Conservation (phyloP, 2,113 vertebrate genomes). For the Gopherus evgoodei region DNA sequence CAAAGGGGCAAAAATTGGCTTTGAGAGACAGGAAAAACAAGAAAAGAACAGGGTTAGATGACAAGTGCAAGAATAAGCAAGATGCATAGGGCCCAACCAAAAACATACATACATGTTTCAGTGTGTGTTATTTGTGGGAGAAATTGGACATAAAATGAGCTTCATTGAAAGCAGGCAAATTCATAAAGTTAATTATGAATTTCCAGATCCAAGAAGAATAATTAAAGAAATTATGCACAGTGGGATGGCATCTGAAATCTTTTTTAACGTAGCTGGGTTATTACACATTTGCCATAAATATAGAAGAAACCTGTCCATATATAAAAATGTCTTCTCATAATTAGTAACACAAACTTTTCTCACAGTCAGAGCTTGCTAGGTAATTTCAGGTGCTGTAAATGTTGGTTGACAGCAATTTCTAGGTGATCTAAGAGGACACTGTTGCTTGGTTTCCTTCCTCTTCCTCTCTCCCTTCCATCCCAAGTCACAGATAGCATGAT, state of each 20-base stretch:
- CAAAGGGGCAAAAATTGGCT: neutral
- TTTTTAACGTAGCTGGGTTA: accelerated
- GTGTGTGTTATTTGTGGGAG: neutral
- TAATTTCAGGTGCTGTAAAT: neutral
- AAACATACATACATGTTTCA: neutral
- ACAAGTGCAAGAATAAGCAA: neutral
- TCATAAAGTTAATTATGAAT: neutral
- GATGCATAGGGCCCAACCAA: neutral
- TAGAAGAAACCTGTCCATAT: neutral
- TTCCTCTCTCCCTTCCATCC: neutral
- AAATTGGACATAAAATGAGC: neutral
- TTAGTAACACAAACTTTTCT: neutral
- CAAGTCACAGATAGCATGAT: neutral
- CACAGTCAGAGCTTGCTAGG: neutral
- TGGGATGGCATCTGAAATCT: neutral
- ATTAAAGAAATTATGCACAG: neutral
- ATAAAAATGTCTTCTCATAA: neutral
- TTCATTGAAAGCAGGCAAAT: neutral
- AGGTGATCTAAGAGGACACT: neutral
- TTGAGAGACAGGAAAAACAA: neutral
- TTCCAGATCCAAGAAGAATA: neutral
- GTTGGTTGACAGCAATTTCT: neutral
- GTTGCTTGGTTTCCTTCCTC: neutral
- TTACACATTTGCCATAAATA: neutral
- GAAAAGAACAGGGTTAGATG: neutral